Base-by-base conservation (phyloP, 1,140 invertebrate species). In the Idris sp. region DNA sequence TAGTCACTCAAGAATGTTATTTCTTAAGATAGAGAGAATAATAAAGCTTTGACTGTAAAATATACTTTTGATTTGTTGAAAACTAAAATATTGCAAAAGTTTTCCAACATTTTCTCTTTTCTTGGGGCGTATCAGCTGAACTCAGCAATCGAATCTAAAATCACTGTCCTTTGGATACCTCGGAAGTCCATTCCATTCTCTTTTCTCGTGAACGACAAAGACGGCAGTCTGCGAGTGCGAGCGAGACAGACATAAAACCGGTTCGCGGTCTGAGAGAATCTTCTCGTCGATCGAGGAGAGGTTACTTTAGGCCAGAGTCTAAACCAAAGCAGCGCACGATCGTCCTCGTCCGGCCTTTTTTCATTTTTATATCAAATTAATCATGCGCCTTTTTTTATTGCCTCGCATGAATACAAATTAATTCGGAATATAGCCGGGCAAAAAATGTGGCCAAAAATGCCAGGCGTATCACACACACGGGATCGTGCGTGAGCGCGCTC, bases 271-370 rank as follows among this genome's bases (percentile, higher is more conserved):
- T 59, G 59, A 58, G 81, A 79, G 44, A 59, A 38, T n/a, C n/a
- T 59, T 73, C 72, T 40, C 28, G 71, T 74, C 77, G 59, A 74
- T 74, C 76, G 64, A 69, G 75, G 77, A 81, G 77, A 81, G 81
- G 83, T 84, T 83, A 84, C 83, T 83, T 81, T 80, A 84, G 83
- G 79, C 80, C 81, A 84, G 79, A 67, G 71, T 74, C 81, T 83
- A 83, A 84, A 79, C 81, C 77, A 80, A 82, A 83, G 77, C 74
- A 77, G 79, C 40, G 76, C 73, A 31, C 44, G 25, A 15, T n/a
- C 48, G 7, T 10, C 0, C 48, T 0, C 35, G 26, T 3, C 15
- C 48, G 13, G 36, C 33, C 65, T 73, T 80, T 71, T 74, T 77
- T 76, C 74, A 56, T 76, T 78, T 65, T 77, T 71, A 68, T 77